Base-by-base conservation (phyloP, 2,888 invertebrate genomes). In the Spilosoma lubricipeda region DNA sequence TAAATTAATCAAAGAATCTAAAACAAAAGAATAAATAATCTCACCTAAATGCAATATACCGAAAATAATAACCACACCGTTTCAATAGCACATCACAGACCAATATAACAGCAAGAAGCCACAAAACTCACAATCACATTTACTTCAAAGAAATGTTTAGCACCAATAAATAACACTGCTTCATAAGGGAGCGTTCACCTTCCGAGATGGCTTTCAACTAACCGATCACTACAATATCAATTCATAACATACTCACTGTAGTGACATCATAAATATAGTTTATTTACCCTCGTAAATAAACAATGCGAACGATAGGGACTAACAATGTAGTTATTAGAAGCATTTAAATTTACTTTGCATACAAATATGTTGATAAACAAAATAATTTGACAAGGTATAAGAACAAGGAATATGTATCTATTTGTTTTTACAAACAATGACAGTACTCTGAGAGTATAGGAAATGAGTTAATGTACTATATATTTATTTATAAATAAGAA, bases 261-360 rank as follows among this genome's bases (percentile, higher is more conserved):
- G 70, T 67, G 56, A 67, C 67, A 67, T 64, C 30, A 68, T 27
- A 33, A 83, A 84, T 79, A 81, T 75, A 69, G 77, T 36, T 79
- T 45, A 67, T 82, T 82, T 71, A 77, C 59, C 63, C 76, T 39
- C 65, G 69, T 68, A 48, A 74, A 64, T 74, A 74, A 84, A 82
- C 82, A 84, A 71, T 75, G 66, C 65, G 45, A 33, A 36, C 36
- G 70, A 73, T 74, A 69, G 59, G 78, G 5, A 73, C 36, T 74
- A 59, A 77, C 73, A 80, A 72, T 73, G 72, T 77, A 56, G 67
- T 77, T 48, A 67, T 27, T 67, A 72, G 59, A 75, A 74, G 67
- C 39, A 36, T 66, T 42, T 71, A 5, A 56, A 33, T 66, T 66
- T n/a, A 39, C 65, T 67, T 56, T 67, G 39, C 27, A 71, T 30